Evolutionary conservation across 2,888 invertebrate species (phyloP), one percentile per base, ranked within the genome.

Genomic region (Sminthurinus aureus): DNA sequence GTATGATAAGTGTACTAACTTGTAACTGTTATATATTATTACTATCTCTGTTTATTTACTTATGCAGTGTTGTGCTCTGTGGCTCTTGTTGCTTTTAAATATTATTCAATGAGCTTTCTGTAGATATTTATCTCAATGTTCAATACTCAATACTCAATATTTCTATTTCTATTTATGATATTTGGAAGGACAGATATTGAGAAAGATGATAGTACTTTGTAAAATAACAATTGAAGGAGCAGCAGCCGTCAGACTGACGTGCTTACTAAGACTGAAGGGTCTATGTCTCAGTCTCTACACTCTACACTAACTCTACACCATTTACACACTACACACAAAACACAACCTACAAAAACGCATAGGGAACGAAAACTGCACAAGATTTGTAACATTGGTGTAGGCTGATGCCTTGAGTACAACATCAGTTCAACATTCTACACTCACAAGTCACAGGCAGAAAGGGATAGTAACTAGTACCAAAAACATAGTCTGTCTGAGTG

Each of bases 371-470:
- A 22, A 69, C 69, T 24, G 71, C 13, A 20, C 71, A 24, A 71
- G 71, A 20, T 12, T 20, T 20, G 22, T 20, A 71, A 24, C 79
- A 20, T 69, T 79, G 79, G 69, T 38, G 50, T 69, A 79, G 79
- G 71, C 71, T 24, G 38, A 38, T 24, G 13, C 71, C n/a, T n/a
- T n/a, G n/a, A n/a, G n/a, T n/a, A n/a, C n/a, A n/a, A n/a, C n/a
- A n/a, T n/a, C n/a, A n/a, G n/a, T n/a, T n/a, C n/a, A n/a, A n/a
- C n/a, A n/a, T n/a, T n/a, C n/a, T n/a, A n/a, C n/a, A n/a, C n/a
- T n/a, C n/a, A n/a, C n/a, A n/a, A n/a, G n/a, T n/a, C 3, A 20
- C 20, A 11, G 11, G 22, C 67, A n/a, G 20, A n/a, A 11, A 67
- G 20, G 22, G 11, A 64, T 0, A 15, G n/a, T n/a, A 64, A n/a